Base-by-base conservation (phyloP, 2,113 vertebrate species). In the Arothron firmamentum region DNA sequence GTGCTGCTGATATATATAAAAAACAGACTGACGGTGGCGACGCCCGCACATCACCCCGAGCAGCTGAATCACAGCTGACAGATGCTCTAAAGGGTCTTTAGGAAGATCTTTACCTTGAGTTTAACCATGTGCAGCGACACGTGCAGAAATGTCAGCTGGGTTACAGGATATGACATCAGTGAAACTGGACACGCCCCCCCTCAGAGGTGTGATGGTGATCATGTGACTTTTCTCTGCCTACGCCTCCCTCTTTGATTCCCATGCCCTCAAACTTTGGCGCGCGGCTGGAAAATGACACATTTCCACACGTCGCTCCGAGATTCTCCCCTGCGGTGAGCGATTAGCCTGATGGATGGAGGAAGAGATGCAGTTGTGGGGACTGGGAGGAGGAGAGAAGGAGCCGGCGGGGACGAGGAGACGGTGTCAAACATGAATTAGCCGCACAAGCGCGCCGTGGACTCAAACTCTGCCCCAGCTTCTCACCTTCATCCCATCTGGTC, bases 401-500 rank as follows among this genome's bases (percentile, higher is more conserved):
- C 14, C 20, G 51, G 42, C 41, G 10, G 58, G 51, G 4, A 49
- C 38, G 59, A 17, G 7, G 59, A 14, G 43, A 52, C 59, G 59
- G 65, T 28, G 28, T 28, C 3, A 28, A 28, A 63, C 45, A 81
- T 87, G 85, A 86, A 88, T 89, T 90, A 87, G 80, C 74, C n/a
- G 57, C 72, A 6, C 28, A 28, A 28, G 6, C 28, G 6, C 28
- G 6, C 28, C 28, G 6, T 28, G 28, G 85, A 82, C 63, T 81
- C 78, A 86, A 83, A 67, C 67, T 80, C 68, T 16, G 21, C 21
- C 23, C 15, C 21, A n/a, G 52, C 73, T 69, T 25, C 43, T 56
- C 59, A 59, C 69, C 67, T 72, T 23, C 50, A 58, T 52, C n/a
- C 14, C 53, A 13, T 19, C 5, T 6, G 4, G 18, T 17, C 25